These are phyloP conservation scores for Aspiorhynchus laticeps DNA, from an alignment of 2,113 vertebrate genomes.

Conservation along the genomic window DNA sequence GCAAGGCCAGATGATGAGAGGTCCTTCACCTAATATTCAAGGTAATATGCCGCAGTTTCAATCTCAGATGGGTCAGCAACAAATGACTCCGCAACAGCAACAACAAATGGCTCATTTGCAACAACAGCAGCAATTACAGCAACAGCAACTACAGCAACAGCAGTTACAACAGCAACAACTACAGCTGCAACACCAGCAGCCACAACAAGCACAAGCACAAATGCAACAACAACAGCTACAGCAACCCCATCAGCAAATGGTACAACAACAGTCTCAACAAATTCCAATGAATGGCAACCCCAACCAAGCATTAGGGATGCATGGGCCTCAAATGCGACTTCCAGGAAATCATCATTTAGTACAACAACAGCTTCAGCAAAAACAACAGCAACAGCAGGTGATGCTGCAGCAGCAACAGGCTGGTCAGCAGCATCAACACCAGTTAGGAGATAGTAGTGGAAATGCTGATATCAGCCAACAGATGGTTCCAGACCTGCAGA, in stretches of 20 bases:
- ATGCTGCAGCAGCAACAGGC: slow-evolving; percentile 77
- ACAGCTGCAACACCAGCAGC: slow-evolving; percentile 69
- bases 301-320: slow-evolving; percentile 90
- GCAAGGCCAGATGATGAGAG: slow-evolving; percentile 92
- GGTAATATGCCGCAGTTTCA: slow-evolving; percentile 91
- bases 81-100: slow-evolving; percentile 75
- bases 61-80: slow-evolving; percentile 82
- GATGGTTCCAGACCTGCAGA: slow-evolving; percentile 92
- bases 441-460: slow-evolving; percentile 80
- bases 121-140: slow-evolving; percentile 76
- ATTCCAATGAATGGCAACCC: slow-evolving; percentile 86
- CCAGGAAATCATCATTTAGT: slow-evolving; percentile 84
- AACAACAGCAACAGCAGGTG: slow-evolving; percentile 72
- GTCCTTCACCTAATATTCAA: slow-evolving; percentile 89
- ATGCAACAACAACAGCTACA: slow-evolving; percentile 59
- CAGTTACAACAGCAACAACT: slow-evolving; percentile 65
- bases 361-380: slow-evolving; percentile 79
- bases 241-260: slow-evolving; percentile 70
- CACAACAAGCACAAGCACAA: slow-evolving; percentile 55
- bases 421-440: slow-evolving; percentile 80
- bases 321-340: slow-evolving; percentile 90
- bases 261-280: slow-evolving; percentile 81
- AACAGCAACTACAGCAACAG: slow-evolving; percentile 73
- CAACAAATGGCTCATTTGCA: slow-evolving; percentile 69
- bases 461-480: slow-evolving; percentile 81